Base-by-base conservation (phyloP, 2,113 vertebrate genomes). In the Pseudorectes ferrugineus region DNA sequence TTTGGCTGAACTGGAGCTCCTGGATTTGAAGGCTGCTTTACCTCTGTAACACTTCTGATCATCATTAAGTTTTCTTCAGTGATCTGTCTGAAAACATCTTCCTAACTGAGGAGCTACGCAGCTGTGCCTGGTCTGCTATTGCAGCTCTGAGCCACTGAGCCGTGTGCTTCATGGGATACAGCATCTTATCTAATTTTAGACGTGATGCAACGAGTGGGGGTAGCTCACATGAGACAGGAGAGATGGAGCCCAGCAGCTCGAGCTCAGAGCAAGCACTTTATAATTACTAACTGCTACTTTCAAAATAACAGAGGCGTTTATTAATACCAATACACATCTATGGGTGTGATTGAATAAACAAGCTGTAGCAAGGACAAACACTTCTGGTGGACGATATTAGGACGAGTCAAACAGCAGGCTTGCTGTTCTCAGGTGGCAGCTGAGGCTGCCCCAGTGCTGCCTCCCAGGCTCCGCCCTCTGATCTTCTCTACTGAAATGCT, bases 1-100 rank as follows among this genome's bases (percentile, higher is more conserved):
- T 90, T 62, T 68, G 68, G 51, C 52, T 80, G 67, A 94, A 95
- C 71, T 6, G 6, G 43, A 79, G 46, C 78, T 94, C 82, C 78
- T 93, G 65, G 72, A 48, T 81, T 52, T 84, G 75, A 72, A 43
- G 0, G 5, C 19, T 65, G n/a, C 73, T 85, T 89, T 83, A 61
- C 29, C 42, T 85, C 67, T 85, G 18, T 78, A 75, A 68, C 17
- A 11, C 22, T 89, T 79, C 54, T 73, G 81, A 58, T 85, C 48
- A 91, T 77, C 57, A 3, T 42, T 29, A 54, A 8, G 45, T 58
- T 90, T 83, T 86, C 67, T 87, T 62, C 68, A 46, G 36, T 14
- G 43, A 68, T 51, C 62, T 7, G 2, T 43, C 59, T 67, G 58
- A 63, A 94, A 78, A 54, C 28, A 33, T 63, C 28, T 74, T 73